These are phyloP conservation scores for Xyrauchen texanus DNA, from an alignment of 2,113 vertebrate genomes.

Conservation along the genomic window DNA sequence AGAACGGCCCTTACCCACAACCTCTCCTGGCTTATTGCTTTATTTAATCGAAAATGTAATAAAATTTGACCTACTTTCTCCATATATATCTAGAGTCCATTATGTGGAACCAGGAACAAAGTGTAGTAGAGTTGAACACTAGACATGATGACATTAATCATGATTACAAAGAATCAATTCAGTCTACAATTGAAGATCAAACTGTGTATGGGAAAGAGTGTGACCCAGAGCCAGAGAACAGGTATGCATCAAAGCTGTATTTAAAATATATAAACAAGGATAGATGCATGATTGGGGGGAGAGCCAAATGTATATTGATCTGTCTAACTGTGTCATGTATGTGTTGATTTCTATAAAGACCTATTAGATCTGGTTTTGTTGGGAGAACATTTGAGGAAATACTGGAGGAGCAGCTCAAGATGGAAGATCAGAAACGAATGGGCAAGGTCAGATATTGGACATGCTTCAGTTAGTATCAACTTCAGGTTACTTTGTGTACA, in stretches of 20 bases:
- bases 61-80: no score
- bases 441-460: slow-evolving; percentile 70
- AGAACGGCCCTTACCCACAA: no score
- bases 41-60: no score
- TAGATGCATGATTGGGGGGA: no score
- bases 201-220: slow-evolving; percentile 8
- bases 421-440: slow-evolving; percentile 84
- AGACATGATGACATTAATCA: slow-evolving; percentile 26
- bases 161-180: slow-evolving; percentile 19
- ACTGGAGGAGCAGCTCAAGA: slow-evolving; percentile 86
- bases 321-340: not conserved
- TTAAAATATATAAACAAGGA: no score
- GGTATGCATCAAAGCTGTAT: slow-evolving; percentile 51
- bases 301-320: no score
- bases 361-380: slow-evolving; percentile 79
- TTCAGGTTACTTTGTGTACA: not conserved
- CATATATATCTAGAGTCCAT: slow-evolving; percentile 36
- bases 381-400: slow-evolving; percentile 90
- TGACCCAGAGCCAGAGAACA: slow-evolving; percentile 50
- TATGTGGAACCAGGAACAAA: slow-evolving; percentile 38
- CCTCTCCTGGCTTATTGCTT: no score
- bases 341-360: slow-evolving; percentile 67
- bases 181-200: slow-evolving; percentile 23
- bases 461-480: not conserved
- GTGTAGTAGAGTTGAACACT: not conserved